Base-by-base conservation (phyloP, 2,888 invertebrate genomes). In the Malthinus flaveolus region DNA sequence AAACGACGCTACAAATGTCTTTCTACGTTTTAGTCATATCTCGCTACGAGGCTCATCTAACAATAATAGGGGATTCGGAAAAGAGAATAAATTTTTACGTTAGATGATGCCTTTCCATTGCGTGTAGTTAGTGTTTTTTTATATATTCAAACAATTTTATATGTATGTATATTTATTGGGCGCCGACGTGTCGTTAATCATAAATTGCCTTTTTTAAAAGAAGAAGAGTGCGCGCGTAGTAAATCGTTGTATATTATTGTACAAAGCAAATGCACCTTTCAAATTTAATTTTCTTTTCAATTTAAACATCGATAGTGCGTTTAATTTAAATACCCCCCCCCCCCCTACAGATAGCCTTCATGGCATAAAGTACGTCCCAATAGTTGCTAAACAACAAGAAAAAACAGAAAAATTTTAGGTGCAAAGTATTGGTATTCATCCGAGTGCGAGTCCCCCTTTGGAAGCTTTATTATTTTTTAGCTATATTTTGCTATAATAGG, bases 1-100 rank as follows among this genome's bases (percentile, higher is more conserved):
- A 63, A 65, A 68, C 61, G 63, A 71, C 70, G 73, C 76, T 76
- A 76, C 76, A 69, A 23, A 71, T 70, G 76, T 76, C 76, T 76
- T 76, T 76, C 76, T 69, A 72, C 68, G 68, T 68, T 58, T 65
- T 69, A 68, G 70, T 45, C 59, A 56, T 59, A 62, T 53, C 62
- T 49, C 59, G 61, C 58, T 44, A 48, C 42, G 32, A 45, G 61
- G 61, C 45, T 52, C 35, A 44, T 44, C 53, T 58, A 49, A 54
- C 52, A 11, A 33, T 6, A 15, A 42, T n/a, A 39, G 12, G 8
- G 12, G 11, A 13, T 12, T 49, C 7, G 36, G 7, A 23, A 35
- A 45, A 12, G 13, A n/a, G 13, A 13, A 33, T 36, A 15, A 10
- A 37, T 32, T 51, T 32, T 12, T 32, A 55, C 13, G 53, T 59